These are phyloP conservation scores for Ormyrus pomaceus DNA, from an alignment of 2,888 invertebrate genomes.

Conservation along the genomic window DNA sequence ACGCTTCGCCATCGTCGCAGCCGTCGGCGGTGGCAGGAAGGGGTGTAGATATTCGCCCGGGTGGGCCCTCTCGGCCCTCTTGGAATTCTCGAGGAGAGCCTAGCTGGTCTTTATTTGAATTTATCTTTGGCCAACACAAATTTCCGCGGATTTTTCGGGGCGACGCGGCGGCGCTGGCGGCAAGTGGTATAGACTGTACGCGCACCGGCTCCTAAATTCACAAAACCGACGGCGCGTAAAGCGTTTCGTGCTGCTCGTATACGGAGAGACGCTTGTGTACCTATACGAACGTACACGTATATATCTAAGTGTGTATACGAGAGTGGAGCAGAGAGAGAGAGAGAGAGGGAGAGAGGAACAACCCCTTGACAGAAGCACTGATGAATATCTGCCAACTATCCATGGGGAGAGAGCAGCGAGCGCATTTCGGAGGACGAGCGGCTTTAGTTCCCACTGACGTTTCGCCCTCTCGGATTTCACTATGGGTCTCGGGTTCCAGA, in stretches of 20 bases:
- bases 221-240: constrained; percentile 62
- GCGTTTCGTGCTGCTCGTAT: constrained; percentile 53
- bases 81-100: not conserved
- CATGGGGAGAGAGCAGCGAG: constrained; percentile 31
- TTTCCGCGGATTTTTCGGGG: constrained; percentile 60
- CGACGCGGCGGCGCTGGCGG: constrained; percentile 28
- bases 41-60: too few relatives aligned
- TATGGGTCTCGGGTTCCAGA: constrained; percentile 23
- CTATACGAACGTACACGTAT: too few relatives aligned
- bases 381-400: constrained; percentile 64
- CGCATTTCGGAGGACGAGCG: constrained; percentile 30
- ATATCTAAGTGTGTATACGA: not conserved
- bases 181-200: constrained; percentile 18
- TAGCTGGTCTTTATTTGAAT: constrained; percentile 61
- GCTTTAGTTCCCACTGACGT: constrained; percentile 43
- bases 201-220: constrained; percentile 61
- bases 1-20: constrained; percentile 9
- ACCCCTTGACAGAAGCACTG: constrained; percentile 65
- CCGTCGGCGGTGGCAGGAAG: too few relatives aligned
- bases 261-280: not conserved
- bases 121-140: constrained; percentile 60
- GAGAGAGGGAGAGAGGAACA: constrained; percentile 49
- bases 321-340: not conserved
- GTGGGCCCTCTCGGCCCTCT: too few relatives aligned
- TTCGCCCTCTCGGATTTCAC: constrained; percentile 50